These are phyloP conservation scores for Chrysolina americana DNA, from an alignment of 2,888 invertebrate genomes.

Conservation along the genomic window DNA sequence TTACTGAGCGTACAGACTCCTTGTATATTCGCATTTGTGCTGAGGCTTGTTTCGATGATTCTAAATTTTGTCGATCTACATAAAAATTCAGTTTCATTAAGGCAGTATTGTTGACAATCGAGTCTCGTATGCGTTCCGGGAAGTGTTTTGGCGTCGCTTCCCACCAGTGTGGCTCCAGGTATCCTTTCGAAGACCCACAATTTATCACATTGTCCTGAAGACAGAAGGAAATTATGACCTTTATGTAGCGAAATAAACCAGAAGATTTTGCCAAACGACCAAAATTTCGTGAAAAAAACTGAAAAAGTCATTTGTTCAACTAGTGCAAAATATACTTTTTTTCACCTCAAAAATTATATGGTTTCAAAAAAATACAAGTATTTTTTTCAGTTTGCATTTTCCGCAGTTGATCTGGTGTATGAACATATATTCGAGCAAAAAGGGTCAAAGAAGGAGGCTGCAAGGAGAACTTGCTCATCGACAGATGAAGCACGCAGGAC, in stretches of 20 bases:
- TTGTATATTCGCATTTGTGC: slow-evolving; percentile 40
- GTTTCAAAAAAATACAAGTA: too few species aligned
- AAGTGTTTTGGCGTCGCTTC: slow-evolving; percentile 76
- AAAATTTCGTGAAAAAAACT: too few species aligned
- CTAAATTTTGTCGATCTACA: slow-evolving; percentile 75
- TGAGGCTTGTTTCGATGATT: slow-evolving; percentile 50
- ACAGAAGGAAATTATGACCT: slow-evolving; percentile 14
- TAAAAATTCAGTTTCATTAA: slow-evolving; percentile 71
- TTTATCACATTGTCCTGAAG: slow-evolving; percentile 66
- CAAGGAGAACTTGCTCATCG: too few species aligned
- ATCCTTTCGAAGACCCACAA: slow-evolving; percentile 85
- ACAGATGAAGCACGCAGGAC: too few species aligned
- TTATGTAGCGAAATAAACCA: slow-evolving; percentile 4
- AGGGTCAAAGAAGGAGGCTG: too few species aligned
- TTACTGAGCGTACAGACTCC: slow-evolving; percentile 81
- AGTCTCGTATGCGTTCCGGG: slow-evolving; percentile 75
- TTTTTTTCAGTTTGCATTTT: too few species aligned
- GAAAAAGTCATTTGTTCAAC: too few species aligned
- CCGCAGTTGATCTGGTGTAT: too few species aligned
- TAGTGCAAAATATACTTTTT: too few species aligned
- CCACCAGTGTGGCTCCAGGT: slow-evolving; percentile 81
- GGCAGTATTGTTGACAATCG: slow-evolving; percentile 79
- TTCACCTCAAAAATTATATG: too few species aligned
- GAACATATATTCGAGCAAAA: too few species aligned
- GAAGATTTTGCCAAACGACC: too few species aligned